Evolutionary conservation across 92 coral and sea anemone genomes (phyloP).

Genomic region (Phymanthus crucifer): DNA sequence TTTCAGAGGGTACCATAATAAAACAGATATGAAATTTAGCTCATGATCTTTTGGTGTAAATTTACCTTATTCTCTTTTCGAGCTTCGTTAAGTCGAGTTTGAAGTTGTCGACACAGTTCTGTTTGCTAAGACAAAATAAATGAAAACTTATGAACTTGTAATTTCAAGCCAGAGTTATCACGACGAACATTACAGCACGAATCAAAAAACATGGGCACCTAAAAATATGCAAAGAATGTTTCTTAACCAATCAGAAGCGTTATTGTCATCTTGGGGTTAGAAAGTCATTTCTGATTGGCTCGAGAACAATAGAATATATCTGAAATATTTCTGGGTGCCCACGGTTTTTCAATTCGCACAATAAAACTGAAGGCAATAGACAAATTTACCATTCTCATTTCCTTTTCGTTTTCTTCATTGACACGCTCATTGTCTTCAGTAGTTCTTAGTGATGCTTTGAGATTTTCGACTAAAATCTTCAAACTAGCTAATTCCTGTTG

Average conservation of each 20-base stretch:
- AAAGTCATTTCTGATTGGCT: too few relatives aligned
- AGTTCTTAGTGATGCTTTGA: conserved; percentile 33
- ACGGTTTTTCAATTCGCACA: too few relatives aligned
- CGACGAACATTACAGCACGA: not conserved
- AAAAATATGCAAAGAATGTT: too few relatives aligned
- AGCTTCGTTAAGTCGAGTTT: conserved; percentile 69
- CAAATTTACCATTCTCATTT: conserved; percentile 69
- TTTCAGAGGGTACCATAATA: too few relatives aligned
- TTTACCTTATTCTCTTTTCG: conserved; percentile 70
- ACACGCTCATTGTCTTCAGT: conserved; percentile 21
- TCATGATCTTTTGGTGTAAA: not conserved
- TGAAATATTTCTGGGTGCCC: too few relatives aligned
- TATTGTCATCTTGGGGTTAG: too few relatives aligned
- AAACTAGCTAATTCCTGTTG: conserved; percentile 64
- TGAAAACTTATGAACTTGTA: not conserved
- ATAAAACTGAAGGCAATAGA: not conserved
- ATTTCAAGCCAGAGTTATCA: not conserved
- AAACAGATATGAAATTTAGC: too few relatives aligned
- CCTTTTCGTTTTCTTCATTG: conserved; percentile 48
- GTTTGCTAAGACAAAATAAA: conserved; percentile 48
- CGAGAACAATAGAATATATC: too few relatives aligned
- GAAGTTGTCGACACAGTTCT: conserved; percentile 68
- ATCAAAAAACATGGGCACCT: not conserved
- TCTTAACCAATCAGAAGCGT: too few relatives aligned
- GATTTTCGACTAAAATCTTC: conserved; percentile 59